Base-by-base conservation (phyloP, 2,113 vertebrate species). In the Mystacornis crossleyi region DNA sequence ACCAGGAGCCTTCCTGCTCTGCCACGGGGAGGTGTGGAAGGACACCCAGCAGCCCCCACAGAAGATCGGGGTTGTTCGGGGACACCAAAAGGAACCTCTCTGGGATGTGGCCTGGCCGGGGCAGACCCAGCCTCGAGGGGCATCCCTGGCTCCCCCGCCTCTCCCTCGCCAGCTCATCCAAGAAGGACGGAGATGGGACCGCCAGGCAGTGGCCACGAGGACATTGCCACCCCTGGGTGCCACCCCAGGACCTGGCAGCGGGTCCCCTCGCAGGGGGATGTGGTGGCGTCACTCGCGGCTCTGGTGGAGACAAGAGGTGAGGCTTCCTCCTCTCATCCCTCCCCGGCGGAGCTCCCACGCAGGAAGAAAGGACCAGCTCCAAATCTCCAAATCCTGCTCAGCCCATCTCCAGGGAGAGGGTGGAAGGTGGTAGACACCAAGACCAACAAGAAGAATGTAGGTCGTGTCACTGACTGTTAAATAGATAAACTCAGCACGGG, bases 381-480 rank as follows among this genome's bases (percentile, higher is more conserved):
- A 36, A 11, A 43, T 74, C 81, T 92, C 79, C 86, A 7, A 71
- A 34, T 80, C 61, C 61, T 92, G 80, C 92, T 93, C 7, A 2
- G 67, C 40, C 47, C 18, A 2, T 85, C 95, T 96, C 93, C 89
- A 92, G 90, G 80, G 69, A 69, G 66, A 81, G 75, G 55, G 81
- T 69, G 15, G 51, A 95, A 90, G 74, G 87, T 91, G 91, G 67
- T 84, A 70, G 89, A 47, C 80, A 80, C 58, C 72, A 18, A 92
- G 90, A 93, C 72, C 95, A 96, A 81, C 84, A 38, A 53, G 85
- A 93, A 72, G 93, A 97, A 93, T 77, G 81, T 94, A 86, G 91
- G 96, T 97, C 58, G 38, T 94, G 94, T 84, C 81, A 65, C 36
- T 94, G 96, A 97, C 97, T 97, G 96, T 97, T 97, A 96, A 81